A percentile compares a stretch with the other conserved stretches of the same genome.
Evolutionary conservation across 2,888 invertebrate species (phyloP).

Genomic region (Zeuzera pyrina): DNA sequence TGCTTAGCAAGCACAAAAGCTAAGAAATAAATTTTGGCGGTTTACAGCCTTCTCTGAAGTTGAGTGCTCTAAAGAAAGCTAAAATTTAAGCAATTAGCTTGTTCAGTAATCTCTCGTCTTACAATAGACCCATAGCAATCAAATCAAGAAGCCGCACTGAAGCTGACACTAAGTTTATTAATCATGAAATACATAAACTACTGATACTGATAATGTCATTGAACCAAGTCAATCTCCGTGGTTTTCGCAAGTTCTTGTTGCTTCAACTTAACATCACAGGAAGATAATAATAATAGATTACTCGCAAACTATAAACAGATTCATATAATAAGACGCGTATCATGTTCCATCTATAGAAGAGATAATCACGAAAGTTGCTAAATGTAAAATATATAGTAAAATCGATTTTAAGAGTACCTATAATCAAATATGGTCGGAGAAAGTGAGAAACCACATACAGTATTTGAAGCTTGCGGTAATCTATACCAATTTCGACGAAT

Average conservation of each 20-base stretch:
- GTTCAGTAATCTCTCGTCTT: not conserved
- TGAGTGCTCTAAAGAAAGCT: too few relatives aligned
- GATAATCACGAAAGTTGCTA: not conserved
- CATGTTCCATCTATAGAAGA: not conserved
- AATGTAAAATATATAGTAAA: constrained; percentile 3
- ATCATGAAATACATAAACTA: not conserved
- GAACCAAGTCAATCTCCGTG: not conserved
- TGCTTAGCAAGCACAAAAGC: too few relatives aligned
- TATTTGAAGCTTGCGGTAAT: constrained; percentile 6
- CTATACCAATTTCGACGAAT: constrained; percentile 8
- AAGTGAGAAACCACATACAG: constrained; percentile 2
- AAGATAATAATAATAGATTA: not conserved
- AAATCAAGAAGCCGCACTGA: not conserved
- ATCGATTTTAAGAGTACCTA: constrained; percentile 3
- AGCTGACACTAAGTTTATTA: too few relatives aligned
- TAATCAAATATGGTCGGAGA: constrained; percentile 6
- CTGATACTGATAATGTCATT: not conserved
- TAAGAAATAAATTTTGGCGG: too few relatives aligned
- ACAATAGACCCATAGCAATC: not conserved
- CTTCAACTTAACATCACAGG: not conserved
- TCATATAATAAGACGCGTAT: not conserved
- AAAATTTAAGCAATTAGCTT: not conserved
- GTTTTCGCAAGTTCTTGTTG: not conserved
- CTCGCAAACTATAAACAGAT: not conserved
- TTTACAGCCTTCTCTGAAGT: too few relatives aligned